Percentiles rank a stretch among this genome's conserved stretches.
phyloP scores from a whole-genome alignment of 2,113 vertebrate genomes.

The Picathartes gymnocephalus region DNA sequence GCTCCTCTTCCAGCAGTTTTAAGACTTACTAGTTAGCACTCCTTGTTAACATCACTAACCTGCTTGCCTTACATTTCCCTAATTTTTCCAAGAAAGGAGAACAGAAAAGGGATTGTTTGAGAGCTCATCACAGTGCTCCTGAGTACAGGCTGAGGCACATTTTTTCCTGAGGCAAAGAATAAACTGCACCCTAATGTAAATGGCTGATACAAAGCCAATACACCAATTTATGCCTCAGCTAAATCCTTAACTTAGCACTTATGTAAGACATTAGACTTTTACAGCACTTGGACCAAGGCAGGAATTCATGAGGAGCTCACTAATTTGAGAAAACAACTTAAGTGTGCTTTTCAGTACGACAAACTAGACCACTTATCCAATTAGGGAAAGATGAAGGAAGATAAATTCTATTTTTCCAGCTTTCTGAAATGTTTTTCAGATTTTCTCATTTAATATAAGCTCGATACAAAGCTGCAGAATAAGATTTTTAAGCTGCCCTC shows the following conservation, averaged over 20 bases:
- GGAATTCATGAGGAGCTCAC: constrained; percentile 14
- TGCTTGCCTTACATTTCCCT: background rate
- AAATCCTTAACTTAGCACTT: constrained; percentile 51
- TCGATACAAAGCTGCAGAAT: background rate
- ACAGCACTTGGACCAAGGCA: constrained; percentile 25
- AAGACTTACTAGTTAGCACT: background rate
- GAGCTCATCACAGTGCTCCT: background rate
- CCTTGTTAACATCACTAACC: background rate
- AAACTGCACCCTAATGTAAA: constrained; percentile 44
- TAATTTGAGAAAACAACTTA: constrained; percentile 45
- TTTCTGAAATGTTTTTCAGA: constrained; percentile 18
- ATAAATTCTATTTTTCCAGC: background rate
- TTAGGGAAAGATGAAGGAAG: background rate
- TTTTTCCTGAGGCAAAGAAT: constrained; percentile 24
- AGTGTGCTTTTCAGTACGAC: background rate
- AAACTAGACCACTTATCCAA: constrained; percentile 13
- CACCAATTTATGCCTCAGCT: constrained; percentile 16
- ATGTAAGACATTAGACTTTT: constrained; percentile 47
- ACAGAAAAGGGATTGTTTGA: background rate
- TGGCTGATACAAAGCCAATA: constrained; percentile 45
- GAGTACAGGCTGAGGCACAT: background rate
- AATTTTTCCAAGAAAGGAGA: background rate
- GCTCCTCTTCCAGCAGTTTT: background rate
- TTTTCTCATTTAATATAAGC: background rate
- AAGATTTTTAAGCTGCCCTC: background rate